Evolutionary conservation across 2,113 vertebrate genomes (phyloP).

Genomic region (Catharus bicknelli): DNA sequence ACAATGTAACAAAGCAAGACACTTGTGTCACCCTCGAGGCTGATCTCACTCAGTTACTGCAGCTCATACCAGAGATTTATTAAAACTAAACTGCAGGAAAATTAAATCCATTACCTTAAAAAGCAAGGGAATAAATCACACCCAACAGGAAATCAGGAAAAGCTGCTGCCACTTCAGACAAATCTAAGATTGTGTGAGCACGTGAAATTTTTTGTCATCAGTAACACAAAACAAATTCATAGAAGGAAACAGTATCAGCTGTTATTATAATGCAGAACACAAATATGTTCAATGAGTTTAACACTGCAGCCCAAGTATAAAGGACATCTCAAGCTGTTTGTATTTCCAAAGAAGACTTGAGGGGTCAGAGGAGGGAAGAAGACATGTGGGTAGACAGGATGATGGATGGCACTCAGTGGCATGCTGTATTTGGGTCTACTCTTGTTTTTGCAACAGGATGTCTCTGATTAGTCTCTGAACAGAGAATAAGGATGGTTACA

Average conservation of each 20-base stretch:
- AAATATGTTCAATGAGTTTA: neutral
- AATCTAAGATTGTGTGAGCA: neutral
- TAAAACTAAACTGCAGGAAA: constrained; percentile 37
- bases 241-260: neutral
- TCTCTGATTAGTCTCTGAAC: constrained; percentile 45
- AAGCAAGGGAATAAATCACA: constrained; percentile 27
- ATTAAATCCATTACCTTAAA: constrained; percentile 41
- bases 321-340: constrained; percentile 35
- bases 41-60: neutral
- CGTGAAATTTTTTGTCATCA: neutral
- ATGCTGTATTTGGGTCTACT: constrained; percentile 33
- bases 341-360: constrained; percentile 37
- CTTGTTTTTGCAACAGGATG: constrained; percentile 45
- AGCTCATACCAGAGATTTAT: neutral
- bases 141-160: neutral
- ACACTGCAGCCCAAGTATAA: neutral
- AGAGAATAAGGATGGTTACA: constrained; percentile 1
- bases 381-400: neutral
- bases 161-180: neutral
- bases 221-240: neutral
- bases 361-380: constrained; percentile 11
- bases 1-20: neutral
- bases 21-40: neutral
- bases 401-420: constrained; percentile 15
- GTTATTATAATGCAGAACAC: neutral